Evolutionary conservation across 64 coral and sea anemone species (phyloP).

Genomic region (Pachyseris speciosa): DNA sequence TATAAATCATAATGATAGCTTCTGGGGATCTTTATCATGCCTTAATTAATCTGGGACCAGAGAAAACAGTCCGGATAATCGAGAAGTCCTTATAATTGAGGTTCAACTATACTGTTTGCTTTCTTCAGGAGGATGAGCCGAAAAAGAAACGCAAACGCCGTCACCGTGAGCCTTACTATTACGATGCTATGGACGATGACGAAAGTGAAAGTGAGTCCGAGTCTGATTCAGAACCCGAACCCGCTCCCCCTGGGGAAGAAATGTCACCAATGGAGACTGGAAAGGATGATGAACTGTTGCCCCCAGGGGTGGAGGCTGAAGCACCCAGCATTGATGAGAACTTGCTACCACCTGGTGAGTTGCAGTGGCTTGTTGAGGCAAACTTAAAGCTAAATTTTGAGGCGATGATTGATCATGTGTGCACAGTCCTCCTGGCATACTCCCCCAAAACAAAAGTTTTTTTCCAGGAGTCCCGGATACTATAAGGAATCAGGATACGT

Average conservation of each 20-base stretch:
- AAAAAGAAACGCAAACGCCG: conserved; percentile 89
- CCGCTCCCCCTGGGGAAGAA: conserved; percentile 91
- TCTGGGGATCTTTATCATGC: no score
- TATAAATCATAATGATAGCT: no score
- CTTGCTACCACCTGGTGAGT: conserved; percentile 41
- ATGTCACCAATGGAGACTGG: conserved; percentile 74
- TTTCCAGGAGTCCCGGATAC: no score
- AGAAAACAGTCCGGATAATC: no score
- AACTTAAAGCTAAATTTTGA: no score
- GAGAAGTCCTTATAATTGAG: background rate
- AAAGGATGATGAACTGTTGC: conserved; percentile 65
- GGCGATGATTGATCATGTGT: no score
- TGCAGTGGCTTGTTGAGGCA: background rate
- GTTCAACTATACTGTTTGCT: background rate
- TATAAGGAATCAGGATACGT: no score
- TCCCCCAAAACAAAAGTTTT: no score
- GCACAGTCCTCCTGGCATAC: no score
- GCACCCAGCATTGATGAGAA: conserved; percentile 24
- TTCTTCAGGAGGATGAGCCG: conserved; percentile 50
- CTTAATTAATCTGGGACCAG: no score
- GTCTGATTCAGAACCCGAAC: conserved; percentile 88
- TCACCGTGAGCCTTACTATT: conserved; percentile 92
- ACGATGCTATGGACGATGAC: conserved; percentile 85
- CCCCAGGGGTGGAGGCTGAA: conserved; percentile 75
- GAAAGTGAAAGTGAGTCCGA: conserved; percentile 98